phyloP scores from a whole-genome alignment of 2,888 invertebrate genomes.

The Nomada flava region DNA sequence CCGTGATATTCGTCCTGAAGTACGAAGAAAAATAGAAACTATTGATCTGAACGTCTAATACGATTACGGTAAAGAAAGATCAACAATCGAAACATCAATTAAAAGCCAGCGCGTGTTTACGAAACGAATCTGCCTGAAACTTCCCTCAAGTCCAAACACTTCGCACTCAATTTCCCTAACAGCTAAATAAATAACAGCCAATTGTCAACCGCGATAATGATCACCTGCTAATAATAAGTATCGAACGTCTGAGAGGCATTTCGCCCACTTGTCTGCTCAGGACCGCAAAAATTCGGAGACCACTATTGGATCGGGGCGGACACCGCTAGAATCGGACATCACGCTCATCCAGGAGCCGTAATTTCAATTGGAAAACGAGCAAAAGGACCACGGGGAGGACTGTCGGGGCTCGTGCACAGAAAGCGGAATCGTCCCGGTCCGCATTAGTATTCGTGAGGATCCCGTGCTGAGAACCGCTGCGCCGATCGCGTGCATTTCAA shows the following conservation, averaged over 20 bases:
- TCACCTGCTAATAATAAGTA: too few relatives aligned
- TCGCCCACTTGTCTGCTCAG: neutral
- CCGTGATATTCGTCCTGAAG: neutral
- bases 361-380: slow-evolving; percentile 31
- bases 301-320: neutral
- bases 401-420: slow-evolving; percentile 24
- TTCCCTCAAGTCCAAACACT: too few relatives aligned
- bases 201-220: too few relatives aligned
- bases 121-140: too few relatives aligned
- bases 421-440: slow-evolving; percentile 12
- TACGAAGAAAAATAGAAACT: neutral
- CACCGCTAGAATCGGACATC: slow-evolving; percentile 11
- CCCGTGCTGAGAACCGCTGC: slow-evolving; percentile 35
- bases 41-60: neutral
- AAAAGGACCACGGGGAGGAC: slow-evolving; percentile 17
- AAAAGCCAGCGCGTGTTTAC: neutral
- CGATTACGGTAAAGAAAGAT: neutral
- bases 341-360: slow-evolving; percentile 14
- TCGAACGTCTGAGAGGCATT: too few relatives aligned
- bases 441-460: slow-evolving; percentile 19
- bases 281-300: neutral
- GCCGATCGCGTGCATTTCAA: slow-evolving; percentile 32
- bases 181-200: too few relatives aligned
- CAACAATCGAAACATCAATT: neutral
- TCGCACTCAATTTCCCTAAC: too few relatives aligned